These are phyloP conservation scores for Neofelis nebulosa DNA, from an alignment of 2,113 vertebrate species.

Conservation along the genomic window DNA sequence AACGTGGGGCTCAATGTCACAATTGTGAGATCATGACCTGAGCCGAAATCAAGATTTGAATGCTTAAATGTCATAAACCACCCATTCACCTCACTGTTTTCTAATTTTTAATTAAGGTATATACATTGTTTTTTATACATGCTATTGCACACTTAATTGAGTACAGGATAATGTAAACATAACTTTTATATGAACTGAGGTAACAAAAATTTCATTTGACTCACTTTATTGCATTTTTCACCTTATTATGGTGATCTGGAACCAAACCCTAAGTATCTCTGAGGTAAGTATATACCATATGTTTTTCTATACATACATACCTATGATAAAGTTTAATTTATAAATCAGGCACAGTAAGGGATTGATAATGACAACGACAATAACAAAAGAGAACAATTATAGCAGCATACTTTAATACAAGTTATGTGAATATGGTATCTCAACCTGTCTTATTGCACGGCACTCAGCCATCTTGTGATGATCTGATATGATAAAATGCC, in stretches of 20 bases:
- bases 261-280: not conserved
- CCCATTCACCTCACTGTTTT: not conserved
- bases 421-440: not conserved
- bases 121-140: not conserved
- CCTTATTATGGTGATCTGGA: not conserved
- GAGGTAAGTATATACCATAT: not conserved
- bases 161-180: not conserved
- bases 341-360: not conserved
- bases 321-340: not conserved
- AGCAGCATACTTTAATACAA: not conserved
- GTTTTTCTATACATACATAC: not conserved
- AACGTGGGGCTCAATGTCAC: no score
- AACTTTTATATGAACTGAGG: not conserved
- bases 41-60: no score
- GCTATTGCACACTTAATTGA: not conserved
- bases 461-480: not conserved
- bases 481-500: not conserved
- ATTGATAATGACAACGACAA: not conserved
- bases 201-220: not conserved
- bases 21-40: no score
- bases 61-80: no score
- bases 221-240: not conserved
- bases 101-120: not conserved
- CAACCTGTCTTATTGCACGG: not conserved
- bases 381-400: not conserved